A percentile compares a stretch with the other conserved stretches of the same genome.
Evolutionary conservation across 2,113 vertebrate genomes (phyloP).

Genomic region (Siniperca knerii): DNA sequence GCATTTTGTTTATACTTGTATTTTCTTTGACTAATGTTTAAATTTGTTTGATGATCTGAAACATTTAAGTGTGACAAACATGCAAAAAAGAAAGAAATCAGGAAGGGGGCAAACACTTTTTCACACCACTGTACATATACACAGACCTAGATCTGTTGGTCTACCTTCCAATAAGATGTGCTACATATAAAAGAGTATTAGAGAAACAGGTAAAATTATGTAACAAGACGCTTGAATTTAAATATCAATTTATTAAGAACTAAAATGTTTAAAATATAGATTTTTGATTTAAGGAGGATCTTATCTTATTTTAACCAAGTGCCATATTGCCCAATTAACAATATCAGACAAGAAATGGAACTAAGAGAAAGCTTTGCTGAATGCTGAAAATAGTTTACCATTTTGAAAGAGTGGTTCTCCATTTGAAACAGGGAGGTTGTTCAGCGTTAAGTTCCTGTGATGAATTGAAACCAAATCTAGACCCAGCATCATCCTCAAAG

Average conservation of each 20-base stretch:
- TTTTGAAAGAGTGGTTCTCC: conserved; percentile 85
- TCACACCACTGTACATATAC: too few species aligned
- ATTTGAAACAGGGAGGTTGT: conserved; percentile 72
- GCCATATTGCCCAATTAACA: not conserved
- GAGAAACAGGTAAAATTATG: not conserved
- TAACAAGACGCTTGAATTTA: not conserved
- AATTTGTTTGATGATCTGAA: too few species aligned
- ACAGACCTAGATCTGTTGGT: too few species aligned
- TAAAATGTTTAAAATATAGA: too few species aligned
- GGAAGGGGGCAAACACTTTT: too few species aligned
- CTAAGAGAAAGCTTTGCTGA: not conserved
- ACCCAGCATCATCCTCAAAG: conserved; percentile 87
- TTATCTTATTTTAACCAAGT: not conserved
- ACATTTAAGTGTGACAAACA: too few species aligned
- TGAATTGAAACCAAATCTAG: conserved; percentile 81
- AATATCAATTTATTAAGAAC: not conserved
- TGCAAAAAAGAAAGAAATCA: too few species aligned
- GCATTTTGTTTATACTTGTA: too few species aligned
- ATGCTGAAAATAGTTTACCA: conserved; percentile 73
- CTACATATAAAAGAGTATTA: not conserved
- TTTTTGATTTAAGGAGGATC: too few species aligned
- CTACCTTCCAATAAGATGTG: not conserved
- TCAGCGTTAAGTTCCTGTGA: conserved; percentile 84
- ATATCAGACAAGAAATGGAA: not conserved
- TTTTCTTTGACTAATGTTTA: too few species aligned